Conservation (phyloP, 2,113 vertebrate genomes). For the Alaudala cheleensis region DNA sequence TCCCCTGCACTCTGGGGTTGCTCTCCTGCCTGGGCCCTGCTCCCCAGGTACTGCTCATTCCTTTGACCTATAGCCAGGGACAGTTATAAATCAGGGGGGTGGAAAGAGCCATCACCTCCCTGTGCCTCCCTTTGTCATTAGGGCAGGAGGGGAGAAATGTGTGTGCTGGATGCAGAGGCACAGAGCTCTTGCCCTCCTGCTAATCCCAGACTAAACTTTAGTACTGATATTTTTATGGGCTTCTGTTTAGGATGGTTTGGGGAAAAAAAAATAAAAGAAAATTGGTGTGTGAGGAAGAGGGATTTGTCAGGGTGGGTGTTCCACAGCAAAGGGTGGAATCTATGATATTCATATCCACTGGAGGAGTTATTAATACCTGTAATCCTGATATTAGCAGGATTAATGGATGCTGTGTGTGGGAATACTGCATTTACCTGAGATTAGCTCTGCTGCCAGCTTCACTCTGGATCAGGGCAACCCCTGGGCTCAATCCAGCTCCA, state of each 20-base stretch:
- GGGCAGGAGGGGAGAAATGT: not conserved
- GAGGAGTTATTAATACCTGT: not conserved
- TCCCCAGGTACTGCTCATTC: conserved; percentile 65
- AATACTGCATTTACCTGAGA: not conserved
- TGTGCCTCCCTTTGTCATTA: not conserved
- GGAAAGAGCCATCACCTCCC: not conserved
- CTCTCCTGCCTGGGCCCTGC: not conserved
- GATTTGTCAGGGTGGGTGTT: not conserved
- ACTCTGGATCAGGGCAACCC: not conserved
- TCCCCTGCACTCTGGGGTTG: not conserved
- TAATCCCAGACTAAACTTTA: not conserved
- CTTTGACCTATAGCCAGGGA: conserved; percentile 42
- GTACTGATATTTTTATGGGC: not conserved
- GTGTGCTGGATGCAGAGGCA: not conserved
- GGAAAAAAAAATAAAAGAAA: too few species aligned
- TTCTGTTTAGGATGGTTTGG: not conserved
- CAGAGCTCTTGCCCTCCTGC: not conserved
- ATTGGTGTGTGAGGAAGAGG: not conserved
- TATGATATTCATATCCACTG: rapidly evolving
- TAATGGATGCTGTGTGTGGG: not conserved
- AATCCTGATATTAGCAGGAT: not conserved
- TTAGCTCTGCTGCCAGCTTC: not conserved
- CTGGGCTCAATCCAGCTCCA: not conserved
- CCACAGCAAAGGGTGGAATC: not conserved
- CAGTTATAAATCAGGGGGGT: conserved; percentile 27